Evolutionary conservation across 2,888 invertebrate genomes (phyloP), one percentile per base, ranked within the genome.

Genomic region (Cataglyphis altisquamis): DNA sequence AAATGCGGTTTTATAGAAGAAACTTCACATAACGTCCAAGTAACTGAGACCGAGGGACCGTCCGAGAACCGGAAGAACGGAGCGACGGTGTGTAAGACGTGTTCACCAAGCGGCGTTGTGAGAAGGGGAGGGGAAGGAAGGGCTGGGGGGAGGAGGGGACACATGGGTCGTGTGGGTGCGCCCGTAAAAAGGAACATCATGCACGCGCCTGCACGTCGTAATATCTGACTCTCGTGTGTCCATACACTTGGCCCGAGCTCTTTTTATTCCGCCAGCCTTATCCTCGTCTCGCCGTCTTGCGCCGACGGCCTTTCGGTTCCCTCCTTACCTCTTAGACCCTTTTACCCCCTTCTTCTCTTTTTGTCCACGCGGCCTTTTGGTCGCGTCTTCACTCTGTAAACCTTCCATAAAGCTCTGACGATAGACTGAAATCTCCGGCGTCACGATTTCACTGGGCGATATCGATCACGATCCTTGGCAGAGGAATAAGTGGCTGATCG

Each of bases 1-100:
- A 93, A 92, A 92, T 91, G 91, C 85, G 90, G 88, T 93, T 92
- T 93, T 92, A 93, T 92, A 90, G 91, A 90, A 86, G 91, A 87
- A 87, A 88, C 87, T 85, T 88, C 87, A 73, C 89, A 87, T 89
- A 90, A 92, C 87, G 88, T 88, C 87, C 89, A 78, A 90, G 91
- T 90, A 89, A 91, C 90, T 89, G 86, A 86, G 91, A 91, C 90
- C 90, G 90, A 88, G 84, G 88, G 86, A 85, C 72, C 87, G 75
- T 74, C 62, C 82, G 81, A 62, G 73, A 66, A 72, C 39, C 52
- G 67, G 67, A 52, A 45, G 77, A 82, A 82, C 84, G 81, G 70
- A 12, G 84, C 77, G 77, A 70, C 63, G 82, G 74, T 64, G 67
- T 55, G 64, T 70, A 72, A 63, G 64, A 55, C 29, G 55, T 41